Evolutionary conservation across 1,140 invertebrate genomes (phyloP), one percentile per base, ranked within the genome.

Genomic region (Oryctes rhinoceros): DNA sequence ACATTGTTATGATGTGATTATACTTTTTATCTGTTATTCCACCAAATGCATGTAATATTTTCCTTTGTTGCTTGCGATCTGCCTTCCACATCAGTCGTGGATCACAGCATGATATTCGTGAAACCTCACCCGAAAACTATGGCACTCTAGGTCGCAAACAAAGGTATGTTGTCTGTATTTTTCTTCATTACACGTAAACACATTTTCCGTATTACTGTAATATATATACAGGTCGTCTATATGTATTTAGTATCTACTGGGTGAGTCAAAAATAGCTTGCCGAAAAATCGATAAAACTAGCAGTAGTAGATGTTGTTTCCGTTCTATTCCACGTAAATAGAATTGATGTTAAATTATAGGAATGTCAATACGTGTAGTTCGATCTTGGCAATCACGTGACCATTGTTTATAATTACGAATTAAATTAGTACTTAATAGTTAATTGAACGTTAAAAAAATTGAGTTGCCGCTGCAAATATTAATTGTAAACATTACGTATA

Each of bases 61-160:
- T 76, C 65, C 65, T 71, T 35, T 71, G 65, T 78, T 78, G 62
- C 82, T 77, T 83, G 81, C 81, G 80, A 81, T 79, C 81, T 81
- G 80, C 79, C 83, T 84, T 83, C 80, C 78, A 80, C 82, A 82
- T 74, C 87, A 92, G 91, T 84, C 91, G 91, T 84, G 91, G 92
- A 84, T 93, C 91, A 81, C 92, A 91, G 87, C 92, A 92, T 89
- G 92, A 93, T 86, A 88, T 92, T 83, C 90, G 91, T 84, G 92
- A 92, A 83, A 88, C 90, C 80, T 92, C 92, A 83, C 91, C 91
- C 79, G 92, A 93, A 87, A 89, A 88, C 84, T 90, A 91, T 84
- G 91, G 92, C 85, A 89, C 90, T 82, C 87, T 90, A 82, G 87
- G 86, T 81, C 90, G 92, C 86, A 91, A 91, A 83, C 92, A 91